These are phyloP conservation scores for Tiphia femorata DNA, from an alignment of 2,888 invertebrate genomes.

Conservation along the genomic window DNA sequence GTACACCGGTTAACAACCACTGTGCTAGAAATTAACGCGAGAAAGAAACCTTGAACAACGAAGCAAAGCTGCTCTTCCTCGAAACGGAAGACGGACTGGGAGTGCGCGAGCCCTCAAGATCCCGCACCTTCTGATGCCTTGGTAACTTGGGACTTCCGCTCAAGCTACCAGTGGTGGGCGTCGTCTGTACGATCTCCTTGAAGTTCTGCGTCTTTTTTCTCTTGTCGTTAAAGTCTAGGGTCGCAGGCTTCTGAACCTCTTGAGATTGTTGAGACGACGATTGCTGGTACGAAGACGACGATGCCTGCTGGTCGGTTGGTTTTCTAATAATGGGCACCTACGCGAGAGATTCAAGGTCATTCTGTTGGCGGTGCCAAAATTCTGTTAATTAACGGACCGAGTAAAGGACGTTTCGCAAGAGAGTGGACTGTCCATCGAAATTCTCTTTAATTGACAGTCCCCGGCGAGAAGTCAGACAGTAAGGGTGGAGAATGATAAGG, in stretches of 20 bases:
- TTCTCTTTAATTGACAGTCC: not conserved
- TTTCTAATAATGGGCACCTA: conserved; percentile 60
- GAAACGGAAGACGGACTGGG: conserved; percentile 81
- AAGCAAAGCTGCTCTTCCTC: conserved; percentile 85
- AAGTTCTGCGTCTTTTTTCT: conserved; percentile 59
- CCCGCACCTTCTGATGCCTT: conserved; percentile 65
- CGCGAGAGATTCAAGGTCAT: too few species aligned
- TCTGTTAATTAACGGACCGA: too few species aligned
- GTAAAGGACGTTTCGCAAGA: too few species aligned
- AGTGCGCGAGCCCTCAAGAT: conserved; percentile 68
- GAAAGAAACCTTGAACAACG: conserved; percentile 78
- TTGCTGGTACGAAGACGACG: conserved; percentile 55
- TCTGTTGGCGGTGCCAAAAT: too few species aligned
- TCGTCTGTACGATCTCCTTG: conserved; percentile 56
- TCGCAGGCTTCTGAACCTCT: conserved; percentile 73
- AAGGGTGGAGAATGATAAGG: not conserved
- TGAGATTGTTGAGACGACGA: conserved; percentile 66
- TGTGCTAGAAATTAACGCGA: too few species aligned
- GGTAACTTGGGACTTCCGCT: conserved; percentile 60
- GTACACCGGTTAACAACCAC: too few species aligned
- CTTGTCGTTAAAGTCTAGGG: conserved; percentile 72
- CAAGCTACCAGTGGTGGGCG: conserved; percentile 49
- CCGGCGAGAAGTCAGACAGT: not conserved
- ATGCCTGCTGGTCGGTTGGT: conserved; percentile 58
- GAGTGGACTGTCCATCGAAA: not conserved